Evolutionary conservation across 2,888 invertebrate species (phyloP).

Genomic region (Pristionchus exspectatus): DNA sequence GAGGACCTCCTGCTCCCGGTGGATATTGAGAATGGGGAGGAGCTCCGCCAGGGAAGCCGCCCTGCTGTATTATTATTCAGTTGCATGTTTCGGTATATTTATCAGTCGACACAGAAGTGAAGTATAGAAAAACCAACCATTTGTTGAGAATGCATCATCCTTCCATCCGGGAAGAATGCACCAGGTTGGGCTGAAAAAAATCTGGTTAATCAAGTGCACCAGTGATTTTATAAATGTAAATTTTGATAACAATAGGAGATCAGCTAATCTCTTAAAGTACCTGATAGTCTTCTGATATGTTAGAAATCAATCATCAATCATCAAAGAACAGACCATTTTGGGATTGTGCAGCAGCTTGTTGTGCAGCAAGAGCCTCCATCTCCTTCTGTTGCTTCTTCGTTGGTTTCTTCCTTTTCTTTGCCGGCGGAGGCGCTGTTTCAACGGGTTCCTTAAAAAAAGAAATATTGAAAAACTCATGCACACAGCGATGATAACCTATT

Average conservation of each 20-base stretch:
- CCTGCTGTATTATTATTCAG: not conserved
- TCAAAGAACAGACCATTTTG: not conserved
- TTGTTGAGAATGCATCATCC: conserved; percentile 40
- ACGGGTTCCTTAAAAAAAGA: not conserved
- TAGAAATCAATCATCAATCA: too few relatives aligned
- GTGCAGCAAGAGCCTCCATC: not conserved
- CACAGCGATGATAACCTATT: not conserved
- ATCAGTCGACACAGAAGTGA: not conserved
- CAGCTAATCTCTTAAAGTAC: not conserved
- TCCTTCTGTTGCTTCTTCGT: conserved; percentile 54
- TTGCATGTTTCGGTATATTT: not conserved
- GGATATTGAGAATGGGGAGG: conserved; percentile 6
- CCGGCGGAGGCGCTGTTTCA: conserved; percentile 20
- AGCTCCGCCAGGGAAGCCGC: conserved; percentile 31
- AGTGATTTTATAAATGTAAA: not conserved
- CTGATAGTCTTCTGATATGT: too few relatives aligned
- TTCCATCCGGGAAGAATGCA: conserved; percentile 17
- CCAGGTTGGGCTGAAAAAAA: conserved; percentile 8
- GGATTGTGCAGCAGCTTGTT: not conserved
- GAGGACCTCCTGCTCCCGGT: not conserved
- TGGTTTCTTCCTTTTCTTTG: conserved; percentile 53
- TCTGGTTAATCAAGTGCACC: too few relatives aligned
- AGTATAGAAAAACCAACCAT: not conserved
- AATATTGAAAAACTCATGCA: not conserved
- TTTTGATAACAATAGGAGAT: not conserved